Conservation (phyloP, 2,797 vertebrate genomes). For the Luscinia megarhynchos region DNA sequence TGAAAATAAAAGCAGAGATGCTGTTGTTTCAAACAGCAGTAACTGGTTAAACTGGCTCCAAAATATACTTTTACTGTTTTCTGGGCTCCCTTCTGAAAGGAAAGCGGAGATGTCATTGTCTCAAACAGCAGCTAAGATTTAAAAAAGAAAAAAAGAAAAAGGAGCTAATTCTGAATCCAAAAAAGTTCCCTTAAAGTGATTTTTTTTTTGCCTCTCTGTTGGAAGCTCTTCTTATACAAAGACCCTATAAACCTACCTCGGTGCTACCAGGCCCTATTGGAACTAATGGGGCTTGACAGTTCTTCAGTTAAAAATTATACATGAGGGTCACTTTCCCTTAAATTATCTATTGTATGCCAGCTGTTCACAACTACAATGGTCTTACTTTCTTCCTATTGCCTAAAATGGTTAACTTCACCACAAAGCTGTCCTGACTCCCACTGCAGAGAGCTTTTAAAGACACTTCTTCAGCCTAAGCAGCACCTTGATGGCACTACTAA, state of each 20-base stretch:
- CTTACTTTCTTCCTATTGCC: conserved; percentile 74
- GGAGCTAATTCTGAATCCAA: conserved; percentile 22
- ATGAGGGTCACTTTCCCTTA: conserved; percentile 86
- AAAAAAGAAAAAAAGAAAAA: background rate
- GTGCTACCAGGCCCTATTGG: conserved; percentile 77
- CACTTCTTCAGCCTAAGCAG: conserved; percentile 29
- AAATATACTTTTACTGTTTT: background rate
- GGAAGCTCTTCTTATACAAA: conserved; percentile 71
- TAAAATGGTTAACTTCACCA: conserved; percentile 71
- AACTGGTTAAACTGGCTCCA: background rate
- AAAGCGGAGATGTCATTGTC: conserved; percentile 15
- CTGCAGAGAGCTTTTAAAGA: conserved; percentile 32
- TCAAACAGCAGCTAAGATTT: conserved; percentile 50
- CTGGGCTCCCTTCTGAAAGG: conserved; percentile 28
- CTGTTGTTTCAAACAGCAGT: conserved; percentile 25
- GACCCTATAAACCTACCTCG: conserved; percentile 71
- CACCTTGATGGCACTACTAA: conserved; percentile 66
- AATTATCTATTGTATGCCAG: conserved; percentile 86
- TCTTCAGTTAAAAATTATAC: conserved; percentile 86
- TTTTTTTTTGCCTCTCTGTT: conserved; percentile 3
- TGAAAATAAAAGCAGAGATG: conserved; percentile 43
- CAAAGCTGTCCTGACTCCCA: conserved; percentile 19
- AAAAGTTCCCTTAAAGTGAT: conserved; percentile 51
- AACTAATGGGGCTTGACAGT: conserved; percentile 86
- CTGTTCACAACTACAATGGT: conserved; percentile 79